Evolutionary conservation across 1,140 invertebrate genomes (phyloP).

Genomic region (Bombus breviceps): DNA sequence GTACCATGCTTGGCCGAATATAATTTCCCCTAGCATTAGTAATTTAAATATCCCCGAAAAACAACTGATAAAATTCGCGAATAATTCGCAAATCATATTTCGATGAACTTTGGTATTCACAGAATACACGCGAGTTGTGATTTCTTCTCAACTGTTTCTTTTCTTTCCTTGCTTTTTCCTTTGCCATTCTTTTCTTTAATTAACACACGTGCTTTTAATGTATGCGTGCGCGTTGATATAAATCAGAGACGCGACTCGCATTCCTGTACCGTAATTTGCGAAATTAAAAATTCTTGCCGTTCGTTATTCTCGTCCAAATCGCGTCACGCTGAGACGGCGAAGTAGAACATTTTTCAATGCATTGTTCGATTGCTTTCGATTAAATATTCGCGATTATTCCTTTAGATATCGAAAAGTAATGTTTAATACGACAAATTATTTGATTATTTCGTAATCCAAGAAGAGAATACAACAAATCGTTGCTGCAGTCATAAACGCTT

Average conservation of each 20-base stretch:
- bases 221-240: not conserved
- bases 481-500: not conserved
- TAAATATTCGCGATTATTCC: not conserved
- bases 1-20: not conserved
- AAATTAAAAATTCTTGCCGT: constrained; percentile 23
- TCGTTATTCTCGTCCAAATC: too few relatives aligned
- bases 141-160: not conserved
- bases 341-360: not conserved
- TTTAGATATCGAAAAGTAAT: too few relatives aligned
- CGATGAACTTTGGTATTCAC: not conserved
- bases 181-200: not conserved
- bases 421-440: not conserved
- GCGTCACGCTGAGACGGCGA: not conserved
- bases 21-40: not conserved
- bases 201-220: not conserved
- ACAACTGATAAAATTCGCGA: not conserved
- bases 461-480: not conserved
- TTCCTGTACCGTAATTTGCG: not conserved
- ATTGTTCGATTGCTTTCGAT: not conserved
- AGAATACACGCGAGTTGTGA: not conserved
- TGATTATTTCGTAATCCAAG: not conserved
- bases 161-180: not conserved
- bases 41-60: constrained; percentile 24
- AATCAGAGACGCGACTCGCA: not conserved
- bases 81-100: not conserved